Evolutionary conservation across 35 echinoderm and acorn worm genomes (phyloP).

Genomic region (Lytechinus variegatus): DNA sequence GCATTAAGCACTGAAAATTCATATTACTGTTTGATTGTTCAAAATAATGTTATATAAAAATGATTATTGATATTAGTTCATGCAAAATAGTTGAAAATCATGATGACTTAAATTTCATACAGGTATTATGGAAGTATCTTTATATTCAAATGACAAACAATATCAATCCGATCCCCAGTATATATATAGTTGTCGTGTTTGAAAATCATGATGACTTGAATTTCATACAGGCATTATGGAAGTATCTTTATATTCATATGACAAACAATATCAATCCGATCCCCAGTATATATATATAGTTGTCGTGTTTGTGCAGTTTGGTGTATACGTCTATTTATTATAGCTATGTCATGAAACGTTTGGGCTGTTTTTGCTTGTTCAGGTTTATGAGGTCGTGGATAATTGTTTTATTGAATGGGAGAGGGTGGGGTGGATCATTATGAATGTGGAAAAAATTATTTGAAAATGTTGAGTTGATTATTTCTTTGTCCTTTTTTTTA

Average conservation of each 20-base stretch:
- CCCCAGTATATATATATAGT: not conserved
- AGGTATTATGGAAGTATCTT: too few relatives aligned
- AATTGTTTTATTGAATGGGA: not conserved
- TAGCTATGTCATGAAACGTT: not conserved
- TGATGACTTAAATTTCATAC: too few relatives aligned
- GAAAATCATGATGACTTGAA: not conserved
- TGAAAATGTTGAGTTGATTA: not conserved
- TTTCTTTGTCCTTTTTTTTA: not conserved
- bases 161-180: not conserved
- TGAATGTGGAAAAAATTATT: not conserved
- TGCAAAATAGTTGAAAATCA: too few relatives aligned
- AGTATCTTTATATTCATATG: too few relatives aligned
- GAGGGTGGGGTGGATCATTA: not conserved
- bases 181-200: not conserved
- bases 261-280: too few relatives aligned
- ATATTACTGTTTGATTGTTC: too few relatives aligned
- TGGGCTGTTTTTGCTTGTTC: not conserved
- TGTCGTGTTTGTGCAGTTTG: not conserved
- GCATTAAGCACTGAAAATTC: too few relatives aligned
- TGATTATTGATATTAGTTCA: too few relatives aligned
- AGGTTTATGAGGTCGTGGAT: not conserved
- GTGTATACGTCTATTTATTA: not conserved
- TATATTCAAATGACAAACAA: too few relatives aligned
- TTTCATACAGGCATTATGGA: too few relatives aligned
- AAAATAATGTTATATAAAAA: too few relatives aligned